phyloP scores from a whole-genome alignment of 1,140 invertebrate species.

The Drosophila kikkawai region DNA sequence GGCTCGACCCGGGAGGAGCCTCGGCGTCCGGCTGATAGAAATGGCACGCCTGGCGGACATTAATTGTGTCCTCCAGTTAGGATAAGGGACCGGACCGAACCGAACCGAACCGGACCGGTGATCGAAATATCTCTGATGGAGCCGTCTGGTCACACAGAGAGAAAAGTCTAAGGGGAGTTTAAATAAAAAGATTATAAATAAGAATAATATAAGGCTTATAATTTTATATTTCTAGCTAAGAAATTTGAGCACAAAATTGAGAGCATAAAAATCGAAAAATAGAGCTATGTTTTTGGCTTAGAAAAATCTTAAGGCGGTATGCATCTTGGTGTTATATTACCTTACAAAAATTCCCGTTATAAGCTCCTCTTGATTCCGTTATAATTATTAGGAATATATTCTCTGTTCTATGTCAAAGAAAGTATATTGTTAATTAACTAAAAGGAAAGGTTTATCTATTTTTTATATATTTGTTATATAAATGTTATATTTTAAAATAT shows the following conservation, averaged over 20 bases:
- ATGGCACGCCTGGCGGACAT: slow-evolving; percentile 18
- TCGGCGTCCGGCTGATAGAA: neutral
- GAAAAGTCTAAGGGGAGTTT: neutral
- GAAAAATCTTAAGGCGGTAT: neutral
- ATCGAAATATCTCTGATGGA: slow-evolving; percentile 13
- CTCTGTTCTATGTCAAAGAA: too few species aligned
- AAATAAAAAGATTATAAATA: neutral
- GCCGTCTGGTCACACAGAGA: neutral
- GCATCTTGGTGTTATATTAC: neutral
- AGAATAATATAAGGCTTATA: too few species aligned
- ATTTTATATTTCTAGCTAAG: too few species aligned
- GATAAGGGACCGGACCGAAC: slow-evolving; percentile 6
- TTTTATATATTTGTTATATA: too few species aligned
- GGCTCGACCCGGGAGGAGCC: neutral
- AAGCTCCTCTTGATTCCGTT: too few species aligned
- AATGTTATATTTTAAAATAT: too few species aligned
- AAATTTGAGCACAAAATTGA: neutral
- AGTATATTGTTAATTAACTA: too few species aligned
- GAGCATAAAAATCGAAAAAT: too few species aligned
- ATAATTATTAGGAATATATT: too few species aligned
- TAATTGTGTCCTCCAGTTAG: slow-evolving; percentile 25
- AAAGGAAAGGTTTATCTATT: too few species aligned
- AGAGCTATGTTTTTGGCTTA: too few species aligned
- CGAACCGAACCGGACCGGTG: slow-evolving; percentile 9
- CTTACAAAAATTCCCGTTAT: too few species aligned